Conservation (phyloP, 2,113 vertebrate genomes). For the Sardina pilchardus region DNA sequence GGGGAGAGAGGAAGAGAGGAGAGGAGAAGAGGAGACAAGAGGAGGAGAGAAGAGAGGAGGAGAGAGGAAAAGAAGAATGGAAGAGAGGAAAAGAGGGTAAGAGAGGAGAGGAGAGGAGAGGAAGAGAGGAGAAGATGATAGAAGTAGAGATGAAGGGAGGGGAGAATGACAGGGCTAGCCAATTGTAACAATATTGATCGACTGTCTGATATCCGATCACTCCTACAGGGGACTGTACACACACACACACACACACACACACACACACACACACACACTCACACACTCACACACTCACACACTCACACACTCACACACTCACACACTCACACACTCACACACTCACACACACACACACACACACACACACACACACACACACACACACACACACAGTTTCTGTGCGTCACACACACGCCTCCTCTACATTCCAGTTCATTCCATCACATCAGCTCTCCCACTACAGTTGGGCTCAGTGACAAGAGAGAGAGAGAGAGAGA, state of each 20-base stretch:
- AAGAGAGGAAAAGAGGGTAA: neutral
- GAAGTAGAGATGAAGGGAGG: neutral
- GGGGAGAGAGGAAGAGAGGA: neutral
- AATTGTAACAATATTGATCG: neutral
- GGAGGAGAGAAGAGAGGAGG: neutral
- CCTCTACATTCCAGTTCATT: conserved; percentile 4
- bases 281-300: neutral
- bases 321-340: neutral
- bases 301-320: neutral
- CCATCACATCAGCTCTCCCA: neutral
- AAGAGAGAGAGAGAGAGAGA: neutral
- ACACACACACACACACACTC: neutral
- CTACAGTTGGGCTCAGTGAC: neutral
- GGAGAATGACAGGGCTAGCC: neutral
- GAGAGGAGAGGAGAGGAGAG: neutral
- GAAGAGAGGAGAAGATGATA: neutral
- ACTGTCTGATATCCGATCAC: neutral
- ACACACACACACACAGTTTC: neutral
- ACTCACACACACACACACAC: no score
- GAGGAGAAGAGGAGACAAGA: neutral
- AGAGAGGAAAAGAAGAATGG: no score
- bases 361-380: conserved; percentile 1
- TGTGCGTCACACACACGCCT: neutral
- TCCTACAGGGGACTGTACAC: neutral
- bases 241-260: neutral